phyloP scores from a whole-genome alignment of 2,888 invertebrate genomes.

The Petrolisthes cinctipes region DNA sequence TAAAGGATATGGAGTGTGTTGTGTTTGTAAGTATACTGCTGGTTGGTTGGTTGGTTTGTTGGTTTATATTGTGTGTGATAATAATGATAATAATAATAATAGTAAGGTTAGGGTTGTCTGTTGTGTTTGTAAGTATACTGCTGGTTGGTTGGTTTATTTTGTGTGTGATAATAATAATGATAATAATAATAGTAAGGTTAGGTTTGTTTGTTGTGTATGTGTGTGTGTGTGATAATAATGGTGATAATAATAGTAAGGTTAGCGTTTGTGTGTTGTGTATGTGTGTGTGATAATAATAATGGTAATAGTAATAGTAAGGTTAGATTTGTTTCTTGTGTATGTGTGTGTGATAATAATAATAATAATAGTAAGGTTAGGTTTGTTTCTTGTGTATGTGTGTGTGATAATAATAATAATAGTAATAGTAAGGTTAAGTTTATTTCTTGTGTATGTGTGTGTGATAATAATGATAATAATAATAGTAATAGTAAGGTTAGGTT shows the following conservation, averaged over 20 bases:
- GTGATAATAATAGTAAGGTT: too few species aligned
- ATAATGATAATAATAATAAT: background rate
- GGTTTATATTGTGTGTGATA: background rate
- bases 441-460: background rate
- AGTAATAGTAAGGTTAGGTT: too few species aligned
- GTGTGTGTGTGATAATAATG: too few species aligned
- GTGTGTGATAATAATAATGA: background rate
- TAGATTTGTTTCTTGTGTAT: background rate
- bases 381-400: background rate
- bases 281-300: too few species aligned
- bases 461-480: background rate
- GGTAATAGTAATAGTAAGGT: too few species aligned
- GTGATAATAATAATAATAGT: background rate
- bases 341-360: background rate
- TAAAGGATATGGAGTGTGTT: slow-evolving; percentile 64
- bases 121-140: slow-evolving; percentile 28
- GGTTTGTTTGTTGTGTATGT: too few species aligned
- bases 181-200: too few species aligned
- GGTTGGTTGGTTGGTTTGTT: background rate
- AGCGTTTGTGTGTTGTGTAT: too few species aligned
- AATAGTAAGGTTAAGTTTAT: too few species aligned
- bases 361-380: too few species aligned
- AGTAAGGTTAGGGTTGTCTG: too few species aligned
- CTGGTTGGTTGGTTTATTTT: background rate
- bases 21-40: slow-evolving; percentile 60